A percentile compares a stretch with the other conserved stretches of the same genome.
phyloP scores from a whole-genome alignment of 2,888 invertebrate genomes.

The Chaetogeoica ovagalla region DNA sequence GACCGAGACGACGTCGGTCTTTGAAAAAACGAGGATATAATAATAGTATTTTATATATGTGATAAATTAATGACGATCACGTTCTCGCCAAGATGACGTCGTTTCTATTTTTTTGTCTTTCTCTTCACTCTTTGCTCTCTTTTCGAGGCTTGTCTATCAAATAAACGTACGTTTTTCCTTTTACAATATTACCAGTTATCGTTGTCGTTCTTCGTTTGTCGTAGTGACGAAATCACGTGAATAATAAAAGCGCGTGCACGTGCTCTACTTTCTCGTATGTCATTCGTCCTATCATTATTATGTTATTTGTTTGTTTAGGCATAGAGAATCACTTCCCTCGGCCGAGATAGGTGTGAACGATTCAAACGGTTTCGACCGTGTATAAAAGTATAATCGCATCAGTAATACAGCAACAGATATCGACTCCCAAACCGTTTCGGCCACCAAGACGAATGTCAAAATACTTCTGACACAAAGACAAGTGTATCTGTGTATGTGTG shows the following conservation, averaged over 20 bases:
- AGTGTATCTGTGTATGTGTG: too few species aligned
- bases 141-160: background rate
- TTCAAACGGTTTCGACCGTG: too few species aligned
- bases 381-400: too few species aligned
- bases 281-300: background rate
- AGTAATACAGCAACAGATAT: too few species aligned
- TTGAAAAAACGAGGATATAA: background rate
- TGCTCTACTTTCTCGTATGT: constrained; percentile 7
- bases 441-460: too few species aligned
- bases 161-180: background rate
- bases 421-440: too few species aligned
- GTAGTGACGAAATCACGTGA: background rate
- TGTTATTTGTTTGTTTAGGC: too few species aligned
- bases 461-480: too few species aligned
- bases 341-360: too few species aligned
- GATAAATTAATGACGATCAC: constrained; percentile 6
- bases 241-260: constrained; percentile 5
- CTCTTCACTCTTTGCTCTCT: too few species aligned
- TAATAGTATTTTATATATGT: background rate
- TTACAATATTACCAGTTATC: background rate
- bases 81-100: background rate
- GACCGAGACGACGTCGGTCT: background rate
- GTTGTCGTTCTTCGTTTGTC: background rate
- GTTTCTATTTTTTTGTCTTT: background rate
- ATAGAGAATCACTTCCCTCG: too few species aligned